Conservation (phyloP, 2,888 invertebrate genomes). For the Perizoma flavofasciatum region DNA sequence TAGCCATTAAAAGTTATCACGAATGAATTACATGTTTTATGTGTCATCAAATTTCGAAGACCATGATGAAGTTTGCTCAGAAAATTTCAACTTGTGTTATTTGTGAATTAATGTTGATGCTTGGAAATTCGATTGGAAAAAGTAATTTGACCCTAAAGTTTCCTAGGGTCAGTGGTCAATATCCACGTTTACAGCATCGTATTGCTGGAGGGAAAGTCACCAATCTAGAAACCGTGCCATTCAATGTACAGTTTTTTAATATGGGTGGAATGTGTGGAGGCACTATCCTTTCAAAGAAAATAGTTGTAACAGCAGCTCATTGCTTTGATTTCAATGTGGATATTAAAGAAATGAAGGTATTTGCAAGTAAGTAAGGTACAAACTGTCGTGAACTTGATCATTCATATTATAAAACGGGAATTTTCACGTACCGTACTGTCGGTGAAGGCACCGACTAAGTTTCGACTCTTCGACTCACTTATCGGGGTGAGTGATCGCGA, state of each 20-base stretch:
- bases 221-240: not conserved
- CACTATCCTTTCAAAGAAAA: slow-evolving; percentile 46
- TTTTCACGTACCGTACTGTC: no score
- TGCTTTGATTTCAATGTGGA: slow-evolving; percentile 52
- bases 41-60: not conserved
- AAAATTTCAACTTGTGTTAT: not conserved
- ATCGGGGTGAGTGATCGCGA: not conserved
- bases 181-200: not conserved
- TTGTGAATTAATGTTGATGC: not conserved
- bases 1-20: slow-evolving; percentile 1
- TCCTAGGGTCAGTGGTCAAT: not conserved
- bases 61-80: not conserved
- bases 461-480: not conserved
- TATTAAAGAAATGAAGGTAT: slow-evolving; percentile 48
- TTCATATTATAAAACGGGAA: no score
- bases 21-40: not conserved
- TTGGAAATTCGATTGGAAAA: not conserved
- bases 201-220: slow-evolving; percentile 37
- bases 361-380: slow-evolving; percentile 51
- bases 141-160: not conserved
- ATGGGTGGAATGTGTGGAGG: slow-evolving; percentile 49
- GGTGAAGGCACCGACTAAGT: not conserved
- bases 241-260: slow-evolving; percentile 50
- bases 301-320: slow-evolving; percentile 54
- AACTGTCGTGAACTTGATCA: no score